phyloP scores from a whole-genome alignment of 2,888 invertebrate genomes.

The Aquatica leii region DNA sequence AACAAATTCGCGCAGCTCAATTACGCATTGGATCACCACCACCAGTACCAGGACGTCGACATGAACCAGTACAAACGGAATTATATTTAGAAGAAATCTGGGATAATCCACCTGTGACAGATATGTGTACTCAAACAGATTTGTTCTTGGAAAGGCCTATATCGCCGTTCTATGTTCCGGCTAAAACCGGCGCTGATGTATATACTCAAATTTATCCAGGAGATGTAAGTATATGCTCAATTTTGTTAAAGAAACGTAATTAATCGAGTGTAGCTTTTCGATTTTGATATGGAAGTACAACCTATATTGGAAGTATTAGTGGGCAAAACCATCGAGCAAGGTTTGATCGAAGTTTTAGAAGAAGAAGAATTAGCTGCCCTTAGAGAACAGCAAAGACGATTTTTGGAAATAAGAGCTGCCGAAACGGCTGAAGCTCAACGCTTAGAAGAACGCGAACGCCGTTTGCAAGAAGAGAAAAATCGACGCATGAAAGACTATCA shows the following conservation, averaged over 20 bases:
- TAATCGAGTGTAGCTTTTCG: conserved; percentile 75
- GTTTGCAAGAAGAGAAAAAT: conserved; percentile 75
- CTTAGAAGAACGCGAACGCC: conserved; percentile 79
- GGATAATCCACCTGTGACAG: conserved; percentile 77
- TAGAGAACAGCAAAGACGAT: conserved; percentile 79
- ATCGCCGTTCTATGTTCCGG: conserved; percentile 80
- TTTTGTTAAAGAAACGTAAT: conserved; percentile 87
- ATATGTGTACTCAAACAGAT: conserved; percentile 83
- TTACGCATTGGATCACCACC: conserved; percentile 75
- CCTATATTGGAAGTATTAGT: conserved; percentile 90
- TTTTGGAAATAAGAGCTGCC: conserved; percentile 75
- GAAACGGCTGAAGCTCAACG: conserved; percentile 85
- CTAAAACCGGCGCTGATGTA: conserved; percentile 79
- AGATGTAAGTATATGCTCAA: conserved; percentile 83
- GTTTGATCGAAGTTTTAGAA: conserved; percentile 88
- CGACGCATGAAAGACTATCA: conserved; percentile 76
- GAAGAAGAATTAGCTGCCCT: conserved; percentile 90
- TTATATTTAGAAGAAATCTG: conserved; percentile 85
- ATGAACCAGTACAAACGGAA: conserved; percentile 91
- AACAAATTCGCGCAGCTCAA: conserved; percentile 61
- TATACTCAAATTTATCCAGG: conserved; percentile 88
- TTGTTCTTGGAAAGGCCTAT: conserved; percentile 83
- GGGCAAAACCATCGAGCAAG: conserved; percentile 89
- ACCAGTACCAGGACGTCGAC: conserved; percentile 82
- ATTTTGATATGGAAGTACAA: conserved; percentile 91